phyloP scores from a whole-genome alignment of 2,113 vertebrate species.

The Bostrychus sinensis region DNA sequence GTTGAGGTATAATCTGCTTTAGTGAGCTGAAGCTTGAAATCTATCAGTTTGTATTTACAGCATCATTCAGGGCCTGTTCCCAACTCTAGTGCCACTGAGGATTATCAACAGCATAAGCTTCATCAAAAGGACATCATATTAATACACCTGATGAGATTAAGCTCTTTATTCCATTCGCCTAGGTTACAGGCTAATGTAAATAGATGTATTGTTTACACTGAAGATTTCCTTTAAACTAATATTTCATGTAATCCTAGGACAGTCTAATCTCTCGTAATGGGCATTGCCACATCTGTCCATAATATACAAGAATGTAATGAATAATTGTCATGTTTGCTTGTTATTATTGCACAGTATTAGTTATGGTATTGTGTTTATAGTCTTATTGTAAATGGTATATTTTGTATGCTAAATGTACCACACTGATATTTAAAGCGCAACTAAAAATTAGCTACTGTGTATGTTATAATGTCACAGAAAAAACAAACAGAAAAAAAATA shows the following conservation, averaged over 20 bases:
- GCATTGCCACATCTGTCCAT: neutral
- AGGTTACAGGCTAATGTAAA: neutral
- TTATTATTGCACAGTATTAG: neutral
- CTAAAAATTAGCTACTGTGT: too few relatives aligned
- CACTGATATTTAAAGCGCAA: too few relatives aligned
- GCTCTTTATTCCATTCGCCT: constrained; percentile 33
- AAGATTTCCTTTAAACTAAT: constrained; percentile 5
- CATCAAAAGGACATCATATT: constrained; percentile 46
- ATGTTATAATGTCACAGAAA: too few relatives aligned
- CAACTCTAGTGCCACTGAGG: constrained; percentile 30
- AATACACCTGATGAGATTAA: constrained; percentile 62
- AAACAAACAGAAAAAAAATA: too few relatives aligned
- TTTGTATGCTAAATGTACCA: too few relatives aligned
- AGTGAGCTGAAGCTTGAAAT: constrained; percentile 32
- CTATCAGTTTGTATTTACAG: constrained; percentile 60
- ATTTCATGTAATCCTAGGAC: neutral
- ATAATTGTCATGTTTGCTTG: neutral
- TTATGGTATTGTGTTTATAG: too few relatives aligned
- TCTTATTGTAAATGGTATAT: too few relatives aligned
- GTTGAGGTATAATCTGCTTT: constrained; percentile 20
- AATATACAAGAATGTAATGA: neutral
- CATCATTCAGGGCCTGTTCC: constrained; percentile 47
- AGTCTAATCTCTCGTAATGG: neutral
- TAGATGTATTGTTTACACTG: neutral
- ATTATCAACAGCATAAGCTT: constrained; percentile 57